phyloP scores from a whole-genome alignment of 2,113 vertebrate genomes.

The Chaenogobius annularis region DNA sequence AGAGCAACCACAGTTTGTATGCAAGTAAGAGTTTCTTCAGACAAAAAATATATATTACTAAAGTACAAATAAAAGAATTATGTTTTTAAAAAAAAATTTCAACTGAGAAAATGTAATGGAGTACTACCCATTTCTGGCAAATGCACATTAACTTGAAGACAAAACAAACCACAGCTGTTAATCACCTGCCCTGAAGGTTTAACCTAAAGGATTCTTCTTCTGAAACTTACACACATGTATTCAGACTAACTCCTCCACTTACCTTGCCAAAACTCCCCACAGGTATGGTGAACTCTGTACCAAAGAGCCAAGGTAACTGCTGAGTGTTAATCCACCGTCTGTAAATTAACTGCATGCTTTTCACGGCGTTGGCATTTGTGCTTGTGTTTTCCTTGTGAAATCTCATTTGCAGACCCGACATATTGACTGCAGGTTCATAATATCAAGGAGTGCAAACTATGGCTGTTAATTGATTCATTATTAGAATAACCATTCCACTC shows the following conservation, averaged over 20 bases:
- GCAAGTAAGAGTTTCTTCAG: no score
- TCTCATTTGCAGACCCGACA: conserved; percentile 34
- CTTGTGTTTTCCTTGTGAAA: conserved; percentile 17
- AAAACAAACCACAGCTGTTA: background rate
- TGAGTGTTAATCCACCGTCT: conserved; percentile 50
- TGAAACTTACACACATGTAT: conserved; percentile 7
- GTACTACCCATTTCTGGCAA: no score
- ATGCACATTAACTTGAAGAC: no score
- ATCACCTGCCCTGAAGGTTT: background rate
- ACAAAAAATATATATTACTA: no score
- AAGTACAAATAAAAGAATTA: no score
- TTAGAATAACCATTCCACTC: no score
- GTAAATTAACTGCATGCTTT: conserved; percentile 47
- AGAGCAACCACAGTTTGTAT: no score
- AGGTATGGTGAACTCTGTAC: conserved; percentile 72
- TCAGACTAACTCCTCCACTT: conserved; percentile 42
- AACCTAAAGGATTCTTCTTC: background rate
- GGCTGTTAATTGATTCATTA: no score
- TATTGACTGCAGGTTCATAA: conserved; percentile 32
- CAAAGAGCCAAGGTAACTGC: conserved; percentile 72
- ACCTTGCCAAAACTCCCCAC: conserved; percentile 58
- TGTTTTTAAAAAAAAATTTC: no score
- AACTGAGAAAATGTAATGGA: no score
- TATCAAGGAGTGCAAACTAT: conserved; percentile 16
- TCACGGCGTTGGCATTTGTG: conserved; percentile 13